Evolutionary conservation across 2,888 invertebrate genomes (phyloP).

Genomic region (Apotomis turbidana): DNA sequence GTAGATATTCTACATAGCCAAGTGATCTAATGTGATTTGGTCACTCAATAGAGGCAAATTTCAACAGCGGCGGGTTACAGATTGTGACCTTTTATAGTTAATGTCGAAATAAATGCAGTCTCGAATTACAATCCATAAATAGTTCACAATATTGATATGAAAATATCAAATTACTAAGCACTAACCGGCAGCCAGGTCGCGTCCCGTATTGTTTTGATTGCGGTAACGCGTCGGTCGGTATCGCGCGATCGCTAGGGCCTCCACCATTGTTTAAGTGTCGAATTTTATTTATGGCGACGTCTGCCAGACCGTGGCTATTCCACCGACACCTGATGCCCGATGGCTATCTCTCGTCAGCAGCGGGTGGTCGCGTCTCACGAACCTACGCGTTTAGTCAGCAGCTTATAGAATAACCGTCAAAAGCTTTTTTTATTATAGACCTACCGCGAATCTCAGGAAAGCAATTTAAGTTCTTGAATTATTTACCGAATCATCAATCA

Average conservation of each 20-base stretch:
- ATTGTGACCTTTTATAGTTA: no score
- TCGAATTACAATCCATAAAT: not conserved
- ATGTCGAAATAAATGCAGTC: not conserved
- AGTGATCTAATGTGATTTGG: no score
- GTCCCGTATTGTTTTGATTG: constrained; percentile 63
- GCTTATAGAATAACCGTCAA: not conserved
- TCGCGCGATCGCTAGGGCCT: constrained; percentile 63
- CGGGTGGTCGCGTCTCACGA: constrained; percentile 64
- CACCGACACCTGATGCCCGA: constrained; percentile 72
- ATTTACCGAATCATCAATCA: no score
- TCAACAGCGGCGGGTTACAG: no score
- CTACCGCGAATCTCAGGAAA: no score
- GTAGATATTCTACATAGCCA: no score
- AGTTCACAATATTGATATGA: constrained; percentile 11
- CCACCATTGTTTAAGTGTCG: constrained; percentile 74
- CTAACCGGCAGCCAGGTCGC: constrained; percentile 53
- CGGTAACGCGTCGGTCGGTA: constrained; percentile 52
- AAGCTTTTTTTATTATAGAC: no score
- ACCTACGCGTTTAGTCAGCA: constrained; percentile 7
- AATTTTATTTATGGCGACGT: constrained; percentile 73
- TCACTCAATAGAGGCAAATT: no score
- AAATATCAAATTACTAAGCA: constrained; percentile 50
- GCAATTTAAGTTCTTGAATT: no score
- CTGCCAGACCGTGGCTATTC: constrained; percentile 54
- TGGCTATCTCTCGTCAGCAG: constrained; percentile 63